phyloP scores from a whole-genome alignment of 2,888 invertebrate genomes.

The Stramonita haemastoma region DNA sequence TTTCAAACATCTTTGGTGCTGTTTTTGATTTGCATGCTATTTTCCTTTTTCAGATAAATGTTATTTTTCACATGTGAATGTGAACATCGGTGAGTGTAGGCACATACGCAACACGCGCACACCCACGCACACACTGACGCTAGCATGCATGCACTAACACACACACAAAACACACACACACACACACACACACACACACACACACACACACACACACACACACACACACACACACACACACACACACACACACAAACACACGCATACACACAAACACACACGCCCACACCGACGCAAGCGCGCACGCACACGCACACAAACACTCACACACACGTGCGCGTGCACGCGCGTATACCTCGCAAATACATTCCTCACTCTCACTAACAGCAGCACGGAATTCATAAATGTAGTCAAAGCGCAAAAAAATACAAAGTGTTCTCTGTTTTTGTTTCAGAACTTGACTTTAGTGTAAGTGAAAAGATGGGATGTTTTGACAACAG shows the following conservation, averaged over 20 bases:
- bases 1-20: too few relatives aligned
- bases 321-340: neutral
- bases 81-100: too few relatives aligned
- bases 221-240: conserved; percentile 17
- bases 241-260: neutral
- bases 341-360: neutral
- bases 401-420: too few relatives aligned
- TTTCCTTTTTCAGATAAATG: too few relatives aligned
- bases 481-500: too few relatives aligned
- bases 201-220: neutral
- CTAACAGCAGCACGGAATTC: too few relatives aligned
- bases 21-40: too few relatives aligned
- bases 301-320: neutral
- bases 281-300: neutral
- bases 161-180: neutral
- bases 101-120: neutral
- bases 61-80: too few relatives aligned
- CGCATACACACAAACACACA: conserved; percentile 17
- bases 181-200: neutral
- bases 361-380: too few relatives aligned
- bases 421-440: too few relatives aligned
- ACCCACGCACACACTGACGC: neutral
- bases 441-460: too few relatives aligned
- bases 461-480: too few relatives aligned
- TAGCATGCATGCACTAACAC: neutral